Base-by-base conservation (phyloP, 2,888 invertebrate genomes). In the Pyrgus malvae region DNA sequence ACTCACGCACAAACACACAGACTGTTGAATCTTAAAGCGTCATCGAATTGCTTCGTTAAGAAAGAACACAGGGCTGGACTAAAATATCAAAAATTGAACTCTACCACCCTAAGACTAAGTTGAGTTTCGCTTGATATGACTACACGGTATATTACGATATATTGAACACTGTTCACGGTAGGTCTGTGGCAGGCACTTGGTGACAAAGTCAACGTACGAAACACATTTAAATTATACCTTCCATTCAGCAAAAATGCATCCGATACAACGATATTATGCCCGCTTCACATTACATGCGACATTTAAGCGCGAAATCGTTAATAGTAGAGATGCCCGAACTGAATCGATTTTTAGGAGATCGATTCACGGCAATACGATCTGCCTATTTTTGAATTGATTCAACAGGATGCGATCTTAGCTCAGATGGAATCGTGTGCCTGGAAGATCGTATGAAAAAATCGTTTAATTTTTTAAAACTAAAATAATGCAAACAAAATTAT, bases 111-210 rank as follows among this genome's bases (percentile, higher is more conserved):
- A 75, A 68, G 51, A 66, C 71, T 80, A 79, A 70, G 64, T 76
- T 73, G 75, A 78, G 68, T 76, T 45, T 40, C 38, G 23, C 33
- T 7, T 76, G 83, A 84, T 83, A 83, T 80, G 83, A 83, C 77
- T 81, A 78, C 75, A 65, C 72, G 74, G 75, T 71, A 74, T 64
- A 68, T 63, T 64, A 69, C 68, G 71, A 74, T 76, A 76, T 69
- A 73, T 68, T 81, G 83, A 85, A 84, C 81, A 84, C 84, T 76
- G 74, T 63, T 29, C 59, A 59, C 49, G 64, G 63, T 61, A 59
- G 58, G 57, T 57, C 60, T 58, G 65, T 55, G 64, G 65, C 62
- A 85, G 84, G 86, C 87, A 84, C 86, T 84, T 81, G 73, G 76
- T 78, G 79, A 72, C 64, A 31, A 38, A 44, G 19, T 19, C 6